phyloP scores from a whole-genome alignment of 1,140 invertebrate genomes.

The Zaprionus capensis region DNA sequence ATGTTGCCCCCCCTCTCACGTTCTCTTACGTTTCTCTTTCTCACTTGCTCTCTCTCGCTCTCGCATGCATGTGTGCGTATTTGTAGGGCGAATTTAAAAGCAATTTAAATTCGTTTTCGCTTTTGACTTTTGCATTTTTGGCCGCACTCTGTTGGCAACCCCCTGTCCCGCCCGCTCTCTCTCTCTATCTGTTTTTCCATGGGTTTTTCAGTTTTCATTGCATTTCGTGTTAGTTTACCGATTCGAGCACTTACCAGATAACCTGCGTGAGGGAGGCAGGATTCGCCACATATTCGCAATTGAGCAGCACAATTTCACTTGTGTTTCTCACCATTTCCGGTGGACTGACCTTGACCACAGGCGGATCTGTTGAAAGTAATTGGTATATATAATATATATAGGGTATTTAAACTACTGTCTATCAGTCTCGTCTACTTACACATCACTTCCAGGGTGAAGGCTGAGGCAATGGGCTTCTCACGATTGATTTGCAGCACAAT shows the following conservation, averaged over 20 bases:
- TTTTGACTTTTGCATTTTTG: slow-evolving; percentile 57
- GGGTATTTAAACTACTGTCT: not conserved
- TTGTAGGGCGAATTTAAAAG: slow-evolving; percentile 49
- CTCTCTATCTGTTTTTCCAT: not conserved
- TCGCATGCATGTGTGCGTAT: slow-evolving; percentile 45
- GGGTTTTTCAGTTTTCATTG: slow-evolving; percentile 18
- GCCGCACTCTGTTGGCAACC: slow-evolving; percentile 25
- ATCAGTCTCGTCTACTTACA: slow-evolving; percentile 88
- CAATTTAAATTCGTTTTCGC: slow-evolving; percentile 67
- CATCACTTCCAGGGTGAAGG: slow-evolving; percentile 90
- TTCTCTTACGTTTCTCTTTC: not conserved
- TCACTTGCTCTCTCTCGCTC: slow-evolving; percentile 4
- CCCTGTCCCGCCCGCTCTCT: not conserved
- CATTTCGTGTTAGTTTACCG: slow-evolving; percentile 6
- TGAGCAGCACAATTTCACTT: slow-evolving; percentile 89
- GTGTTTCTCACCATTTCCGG: slow-evolving; percentile 92
- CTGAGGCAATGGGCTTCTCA: slow-evolving; percentile 89
- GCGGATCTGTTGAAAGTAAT: slow-evolving; percentile 88
- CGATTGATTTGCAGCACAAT: slow-evolving; percentile 89
- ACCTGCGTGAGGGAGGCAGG: slow-evolving; percentile 90
- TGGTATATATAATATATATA: not conserved
- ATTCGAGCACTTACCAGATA: slow-evolving; percentile 88
- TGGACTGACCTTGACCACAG: slow-evolving; percentile 90
- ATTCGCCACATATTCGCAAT: slow-evolving; percentile 93
- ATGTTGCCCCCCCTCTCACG: not conserved